Base-by-base conservation (phyloP, 2,113 vertebrate species). In the Scortum barcoo region DNA sequence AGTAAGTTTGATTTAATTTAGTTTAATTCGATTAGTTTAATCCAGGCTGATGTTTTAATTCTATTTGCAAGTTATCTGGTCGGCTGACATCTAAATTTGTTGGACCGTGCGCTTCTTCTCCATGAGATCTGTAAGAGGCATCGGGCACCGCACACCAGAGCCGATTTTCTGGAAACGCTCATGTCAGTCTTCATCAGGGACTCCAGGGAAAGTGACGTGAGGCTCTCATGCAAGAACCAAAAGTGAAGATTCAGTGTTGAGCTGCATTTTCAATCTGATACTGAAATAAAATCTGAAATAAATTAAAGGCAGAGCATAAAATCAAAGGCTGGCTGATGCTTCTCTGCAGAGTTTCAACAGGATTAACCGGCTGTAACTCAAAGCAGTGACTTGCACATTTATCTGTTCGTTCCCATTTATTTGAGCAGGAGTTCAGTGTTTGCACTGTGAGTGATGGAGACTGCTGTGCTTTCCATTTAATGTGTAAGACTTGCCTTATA, bases 1-100 rank as follows among this genome's bases (percentile, higher is more conserved):
- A 96, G 98, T 99, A 94, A 91, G 95, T 85, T 58, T 44, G 24
- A 65, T 42, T 2, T 0, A 13, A 8, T 67, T 62, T 58, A 16
- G 7, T 57, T 72, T 10, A 20, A 57, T 70, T 57, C 0, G 13
- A 24, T 38, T 24, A 22, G 19, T 36, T 70, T 16, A 33, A 79
- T 42, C 10, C 7, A 2, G 13, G 78, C 73, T 76, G 46, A 5
- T 2, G 20, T 50, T 19, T 50, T 20, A 50, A 50, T 50, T 50
- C 48, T 0, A 7, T 72, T 62, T 56, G 48, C 65, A n/a, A 40
- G 53, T n/a, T 19, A 40, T 61, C 16, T 3, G 3, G 9, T 9
- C 8, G 16, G 33, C 2, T 48, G 24, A 1, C 16, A 40, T 30
- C 0, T 58, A 20, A 20, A 26, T 51, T 0, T 36, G 26, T 4